Evolutionary conservation across 2,888 invertebrate genomes (phyloP).

Genomic region (Coecobrya sp.): DNA sequence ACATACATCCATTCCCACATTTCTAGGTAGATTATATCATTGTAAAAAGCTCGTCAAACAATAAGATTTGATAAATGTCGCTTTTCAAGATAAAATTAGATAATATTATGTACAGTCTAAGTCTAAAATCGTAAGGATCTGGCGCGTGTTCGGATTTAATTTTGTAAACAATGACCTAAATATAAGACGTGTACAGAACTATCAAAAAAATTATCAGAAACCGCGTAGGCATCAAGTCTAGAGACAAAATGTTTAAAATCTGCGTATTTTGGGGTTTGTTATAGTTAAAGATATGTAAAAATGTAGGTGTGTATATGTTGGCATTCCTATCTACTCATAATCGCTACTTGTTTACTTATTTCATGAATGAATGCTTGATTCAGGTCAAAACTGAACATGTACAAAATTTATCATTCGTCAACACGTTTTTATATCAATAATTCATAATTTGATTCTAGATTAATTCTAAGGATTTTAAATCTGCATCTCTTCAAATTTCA

Average conservation of each 20-base stretch:
- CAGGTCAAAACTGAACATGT: not conserved
- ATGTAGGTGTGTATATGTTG: not conserved
- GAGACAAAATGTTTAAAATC: not conserved
- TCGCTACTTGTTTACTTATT: too few species aligned
- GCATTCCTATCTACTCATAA: too few species aligned
- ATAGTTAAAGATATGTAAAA: not conserved
- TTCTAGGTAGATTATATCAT: too few species aligned
- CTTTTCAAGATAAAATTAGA: too few species aligned
- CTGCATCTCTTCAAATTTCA: not conserved
- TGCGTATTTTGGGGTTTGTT: not conserved
- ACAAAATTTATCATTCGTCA: not conserved
- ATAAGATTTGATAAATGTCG: too few species aligned
- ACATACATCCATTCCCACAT: too few species aligned
- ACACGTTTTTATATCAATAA: not conserved
- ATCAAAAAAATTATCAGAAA: not conserved
- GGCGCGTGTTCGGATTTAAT: too few species aligned
- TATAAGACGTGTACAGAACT: not conserved
- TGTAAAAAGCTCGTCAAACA: too few species aligned
- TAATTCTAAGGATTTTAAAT: not conserved
- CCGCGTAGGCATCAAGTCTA: not conserved
- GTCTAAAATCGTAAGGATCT: too few species aligned
- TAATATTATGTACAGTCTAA: too few species aligned
- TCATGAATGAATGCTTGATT: not conserved
- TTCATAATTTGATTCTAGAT: not conserved
- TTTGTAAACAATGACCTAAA: too few species aligned